Evolutionary conservation across 1,140 invertebrate genomes (phyloP).

Genomic region (Mamestra configurata): DNA sequence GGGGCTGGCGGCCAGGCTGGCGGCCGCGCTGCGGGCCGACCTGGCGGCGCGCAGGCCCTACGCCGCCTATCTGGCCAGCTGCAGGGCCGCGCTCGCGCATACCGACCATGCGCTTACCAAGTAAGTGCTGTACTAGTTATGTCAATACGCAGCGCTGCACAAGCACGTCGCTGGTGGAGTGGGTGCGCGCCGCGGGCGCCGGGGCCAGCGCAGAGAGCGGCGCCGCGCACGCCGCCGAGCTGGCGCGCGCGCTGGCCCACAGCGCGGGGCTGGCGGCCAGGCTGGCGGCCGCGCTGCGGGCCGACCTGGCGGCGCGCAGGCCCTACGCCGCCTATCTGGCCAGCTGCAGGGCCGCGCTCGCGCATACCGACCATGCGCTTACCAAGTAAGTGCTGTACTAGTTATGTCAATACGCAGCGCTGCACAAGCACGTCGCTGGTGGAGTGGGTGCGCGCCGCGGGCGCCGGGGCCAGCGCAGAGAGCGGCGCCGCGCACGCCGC

Average conservation of each 20-base stretch:
- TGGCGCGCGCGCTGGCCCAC: constrained; percentile 66
- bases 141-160: constrained; percentile 74
- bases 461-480: constrained; percentile 60
- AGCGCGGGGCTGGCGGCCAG: constrained; percentile 57
- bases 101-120: constrained; percentile 90
- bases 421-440: constrained; percentile 72
- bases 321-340: constrained; percentile 93
- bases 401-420: no score
- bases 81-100: constrained; percentile 91
- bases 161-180: constrained; percentile 73
- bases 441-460: constrained; percentile 71
- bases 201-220: constrained; percentile 61
- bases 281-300: constrained; percentile 74
- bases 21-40: constrained; percentile 77
- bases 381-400: constrained; percentile 83
- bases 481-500: constrained; percentile 66
- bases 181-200: constrained; percentile 67
- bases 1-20: constrained; percentile 61
- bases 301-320: constrained; percentile 73
- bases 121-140: constrained; percentile 65
- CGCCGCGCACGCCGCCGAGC: constrained; percentile 66
- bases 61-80: constrained; percentile 92
- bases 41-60: constrained; percentile 88
- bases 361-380: constrained; percentile 90
- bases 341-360: constrained; percentile 91